Evolutionary conservation across 2,888 invertebrate species (phyloP), one percentile per base, ranked within the genome.

Genomic region (Omphaloscelis lunosa): DNA sequence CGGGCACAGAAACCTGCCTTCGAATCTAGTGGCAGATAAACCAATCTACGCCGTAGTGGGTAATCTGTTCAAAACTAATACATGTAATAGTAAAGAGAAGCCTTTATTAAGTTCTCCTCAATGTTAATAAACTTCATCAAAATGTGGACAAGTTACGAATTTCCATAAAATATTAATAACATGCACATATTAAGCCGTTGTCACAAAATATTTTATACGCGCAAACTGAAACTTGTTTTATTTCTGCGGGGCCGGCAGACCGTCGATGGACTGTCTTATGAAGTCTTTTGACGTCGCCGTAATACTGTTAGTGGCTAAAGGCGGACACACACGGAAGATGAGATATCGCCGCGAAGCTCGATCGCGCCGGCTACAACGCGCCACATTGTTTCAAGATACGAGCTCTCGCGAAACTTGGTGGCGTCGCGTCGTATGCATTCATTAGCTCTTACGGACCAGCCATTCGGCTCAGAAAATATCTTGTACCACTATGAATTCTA

Each of bases 261-360:
- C 29, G 56, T 63, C 74, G 77, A 80, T 86, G 65, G 88, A 72
- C 77, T 72, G 62, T 72, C 80, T 74, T 68, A 62, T 74, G 75
- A 79, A 83, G 82, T 84, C 83, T 86, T 88, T 87, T 83, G 87
- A 81, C 72, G 75, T 72, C 72, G 71, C 79, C 65, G 72, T 90
- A 89, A 90, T 81, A 58, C 77, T 86, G 89, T 90, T 90, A 88
- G 81, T 66, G 85, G 80, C 34, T 72, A 72, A 77, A 82, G 72
- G 81, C 81, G 75, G 78, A 82, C 77, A 80, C 69, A 82, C 59
- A 73, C 51, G 70, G 68, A 79, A 71, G 79, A 83, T 75, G 80
- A 86, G 86, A 85, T 85, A 86, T 79, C 45, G 62, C 39, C 17
- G 53, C 41, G 70, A 77, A 67, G 34, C 27, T 23, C 45, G 45